These are phyloP conservation scores for Hybos culiciformis DNA, from an alignment of 2,888 invertebrate genomes.

Conservation along the genomic window DNA sequence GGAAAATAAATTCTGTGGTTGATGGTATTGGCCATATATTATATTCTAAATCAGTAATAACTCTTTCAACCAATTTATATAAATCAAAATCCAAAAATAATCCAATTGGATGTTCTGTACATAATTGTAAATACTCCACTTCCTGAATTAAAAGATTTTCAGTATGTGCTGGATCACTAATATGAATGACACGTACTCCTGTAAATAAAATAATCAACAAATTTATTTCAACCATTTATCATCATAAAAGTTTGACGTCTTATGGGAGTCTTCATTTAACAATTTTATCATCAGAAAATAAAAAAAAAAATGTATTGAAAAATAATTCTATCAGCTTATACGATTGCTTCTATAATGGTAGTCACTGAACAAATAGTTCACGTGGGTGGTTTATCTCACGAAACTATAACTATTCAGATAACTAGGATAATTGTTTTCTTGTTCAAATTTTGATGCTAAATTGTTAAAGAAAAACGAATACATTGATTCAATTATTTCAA, in stretches of 20 bases:
- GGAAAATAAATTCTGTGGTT: conserved; percentile 24
- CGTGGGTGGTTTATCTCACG: too few relatives aligned
- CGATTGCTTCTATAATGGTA: too few relatives aligned
- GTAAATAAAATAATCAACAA: too few relatives aligned
- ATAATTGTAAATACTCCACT: conserved; percentile 31
- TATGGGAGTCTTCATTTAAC: background rate
- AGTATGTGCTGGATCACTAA: conserved; percentile 22
- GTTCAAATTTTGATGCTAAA: too few relatives aligned
- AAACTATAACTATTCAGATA: too few relatives aligned
- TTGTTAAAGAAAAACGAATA: too few relatives aligned
- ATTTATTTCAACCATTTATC: background rate
- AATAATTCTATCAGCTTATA: too few relatives aligned
- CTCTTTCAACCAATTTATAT: conserved; percentile 22
- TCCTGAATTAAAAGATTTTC: conserved; percentile 32
- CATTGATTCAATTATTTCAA: too few relatives aligned
- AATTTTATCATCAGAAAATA: too few relatives aligned
- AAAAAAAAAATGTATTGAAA: too few relatives aligned
- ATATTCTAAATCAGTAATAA: conserved; percentile 30
- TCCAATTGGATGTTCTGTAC: conserved; percentile 29
- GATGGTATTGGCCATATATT: conserved; percentile 34
- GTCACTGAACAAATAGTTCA: too few relatives aligned
- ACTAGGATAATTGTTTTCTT: too few relatives aligned
- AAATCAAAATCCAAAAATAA: conserved; percentile 30
- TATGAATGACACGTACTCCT: conserved; percentile 30
- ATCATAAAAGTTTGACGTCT: background rate